Percentiles rank a stretch among this genome's conserved stretches.
Conservation (phyloP, 1,140 invertebrate species). For the Danaus plexippus region DNA sequence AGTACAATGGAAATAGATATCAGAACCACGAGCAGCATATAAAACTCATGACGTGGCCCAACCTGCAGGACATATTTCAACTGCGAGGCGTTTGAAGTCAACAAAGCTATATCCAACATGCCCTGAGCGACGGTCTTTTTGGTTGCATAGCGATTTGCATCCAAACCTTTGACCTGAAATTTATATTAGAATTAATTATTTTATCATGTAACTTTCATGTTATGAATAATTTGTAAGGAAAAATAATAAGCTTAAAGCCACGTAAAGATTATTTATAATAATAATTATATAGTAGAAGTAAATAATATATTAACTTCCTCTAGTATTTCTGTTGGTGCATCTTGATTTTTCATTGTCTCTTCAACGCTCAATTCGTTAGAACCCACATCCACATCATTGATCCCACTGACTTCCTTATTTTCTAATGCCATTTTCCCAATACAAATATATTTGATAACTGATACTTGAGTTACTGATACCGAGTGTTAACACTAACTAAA, state of each 20-base stretch:
- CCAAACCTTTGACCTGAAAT: conserved; percentile 77
- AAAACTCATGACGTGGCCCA: conserved; percentile 86
- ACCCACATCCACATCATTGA: conserved; percentile 4
- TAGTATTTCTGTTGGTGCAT: conserved; percentile 38
- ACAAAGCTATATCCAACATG: conserved; percentile 83
- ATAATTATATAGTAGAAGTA: too few relatives aligned
- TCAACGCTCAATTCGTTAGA: conserved; percentile 30
- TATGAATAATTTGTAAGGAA: too few relatives aligned
- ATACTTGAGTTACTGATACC: conserved; percentile 10
- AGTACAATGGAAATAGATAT: conserved; percentile 89
- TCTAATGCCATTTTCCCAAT: conserved; percentile 3
- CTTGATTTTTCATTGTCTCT: conserved; percentile 35
- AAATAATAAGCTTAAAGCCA: too few relatives aligned
- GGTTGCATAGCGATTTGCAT: conserved; percentile 87
- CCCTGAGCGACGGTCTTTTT: conserved; percentile 91
- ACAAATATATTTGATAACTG: conserved; percentile 1
- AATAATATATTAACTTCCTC: conserved; percentile 20
- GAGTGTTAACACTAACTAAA: conserved; percentile 29
- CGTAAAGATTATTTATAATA: too few relatives aligned
- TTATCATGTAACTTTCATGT: too few relatives aligned
- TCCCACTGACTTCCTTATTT: conserved; percentile 14
- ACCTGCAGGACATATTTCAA: conserved; percentile 90
- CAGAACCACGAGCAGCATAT: conserved; percentile 83
- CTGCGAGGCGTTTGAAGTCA: conserved; percentile 90
- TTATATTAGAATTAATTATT: not conserved